Evolutionary conservation across 2,888 invertebrate genomes (phyloP), one percentile per base, ranked within the genome.

Genomic region (Pristionchus entomophagus): DNA sequence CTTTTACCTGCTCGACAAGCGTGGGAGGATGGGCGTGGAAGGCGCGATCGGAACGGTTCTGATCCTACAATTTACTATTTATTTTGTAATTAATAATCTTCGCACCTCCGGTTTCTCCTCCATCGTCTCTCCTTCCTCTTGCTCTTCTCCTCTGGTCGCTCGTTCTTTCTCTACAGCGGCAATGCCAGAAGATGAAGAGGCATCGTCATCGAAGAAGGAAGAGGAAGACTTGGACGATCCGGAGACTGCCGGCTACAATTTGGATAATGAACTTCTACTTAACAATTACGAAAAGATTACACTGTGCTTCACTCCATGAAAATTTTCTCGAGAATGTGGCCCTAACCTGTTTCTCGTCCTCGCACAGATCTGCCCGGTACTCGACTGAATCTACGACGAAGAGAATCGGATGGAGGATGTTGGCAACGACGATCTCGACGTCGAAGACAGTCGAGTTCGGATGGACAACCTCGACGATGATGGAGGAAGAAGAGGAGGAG

Each of bases 381-480:
- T 89, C 88, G 77, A 91, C 83, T 51, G 90, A 90, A 86, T 91
- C 91, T 41, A 91, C 87, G 32, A 88, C 89, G 29, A 91, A 88
- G 22, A 91, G 87, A 51, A 90, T 88, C 4, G 90, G 89, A 29
- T 88, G 86, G 2, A 88, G 84, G n/a, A 91, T 84, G 73, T 89
- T 90, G 12, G 90, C 88, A 22, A 89, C 89, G 41, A 90, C 89
- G 12, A 91, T 89, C 38, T 90, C 89, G 26, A 90, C 77, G 38
- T 90, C 91, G 73, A 89, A 89, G 32, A 90, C 89, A 26, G 88
- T 89, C 2, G 88, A 80, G 32, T 89, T 88, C 45, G 91, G 91
- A 87, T 91, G 90, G 17, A 91, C 90, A 19, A 91, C 91, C 82
- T 91, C 89, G 38, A 91, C 88, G 10, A 88, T 86, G 22, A 91